Evolutionary conservation across 1,140 invertebrate species (phyloP), one percentile per base, ranked within the genome.

Genomic region (Leucophenga varia): DNA sequence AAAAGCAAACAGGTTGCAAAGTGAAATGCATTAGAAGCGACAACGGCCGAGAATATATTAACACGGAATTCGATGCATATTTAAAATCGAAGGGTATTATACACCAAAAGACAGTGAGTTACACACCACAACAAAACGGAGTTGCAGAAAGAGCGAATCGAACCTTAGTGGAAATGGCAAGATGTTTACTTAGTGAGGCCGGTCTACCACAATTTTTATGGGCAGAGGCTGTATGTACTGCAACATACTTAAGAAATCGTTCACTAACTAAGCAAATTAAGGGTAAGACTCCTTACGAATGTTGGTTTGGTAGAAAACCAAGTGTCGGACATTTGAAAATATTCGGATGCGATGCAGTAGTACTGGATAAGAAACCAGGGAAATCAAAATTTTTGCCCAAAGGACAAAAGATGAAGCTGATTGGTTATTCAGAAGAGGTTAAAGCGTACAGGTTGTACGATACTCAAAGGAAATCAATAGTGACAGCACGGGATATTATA

Each of bases 61-160:
- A 65, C 49, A 37, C 35, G 21, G 31, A 49, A 5, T 55, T 76
- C 35, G 40, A 56, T 14, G 16, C 40, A 6, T 61, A 59, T 40
- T 45, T 72, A 5, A 14, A 36, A 16, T 4, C 55, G 13, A 18
- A 52, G 32, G 76, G 74, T 1, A 76, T 78, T 19, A 30, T 48
- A 19, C 72, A 77, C 55, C 64, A 78, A 45, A 52, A 32, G 6
- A 75, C 76, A 7, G 60, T 65, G 1, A 25, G 55, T 2, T 75
- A 79, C 39, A 69, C 65, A 6, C 76, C 76, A 21, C 46, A 78
- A 40, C 73, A 77, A 50, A 79, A 79, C n/a, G n/a, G n/a, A n/a
- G n/a, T n/a, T n/a, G n/a, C n/a, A n/a, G n/a, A n/a, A n/a, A n/a
- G n/a, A n/a, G 37, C 42, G 2, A 64, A 56, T 36, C 38, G 55